Percentiles rank a stretch among this genome's conserved stretches.
phyloP scores from a whole-genome alignment of 1,140 invertebrate species.

The Macrotrachela quadricornifera region DNA sequence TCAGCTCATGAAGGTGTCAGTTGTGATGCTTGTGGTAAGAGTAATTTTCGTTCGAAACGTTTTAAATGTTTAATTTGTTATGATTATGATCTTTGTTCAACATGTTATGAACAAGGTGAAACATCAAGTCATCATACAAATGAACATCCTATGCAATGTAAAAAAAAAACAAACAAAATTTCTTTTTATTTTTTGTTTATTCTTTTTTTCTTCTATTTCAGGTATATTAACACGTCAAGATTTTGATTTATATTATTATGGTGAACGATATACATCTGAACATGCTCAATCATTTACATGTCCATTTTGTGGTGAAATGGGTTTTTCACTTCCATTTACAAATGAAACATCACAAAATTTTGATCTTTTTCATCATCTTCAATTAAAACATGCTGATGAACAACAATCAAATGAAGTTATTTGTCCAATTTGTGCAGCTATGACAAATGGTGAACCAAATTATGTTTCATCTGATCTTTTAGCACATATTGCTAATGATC shows the following conservation, averaged over 20 bases:
- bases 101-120: constrained; percentile 70
- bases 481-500: constrained; percentile 76
- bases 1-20: constrained; percentile 44
- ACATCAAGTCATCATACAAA: constrained; percentile 72
- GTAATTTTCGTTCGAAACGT: constrained; percentile 80
- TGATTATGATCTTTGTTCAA: constrained; percentile 91
- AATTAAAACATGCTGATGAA: constrained; percentile 34
- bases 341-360: constrained; percentile 65
- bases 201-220: not conserved
- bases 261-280: constrained; percentile 60
- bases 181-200: constrained; percentile 37
- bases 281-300: constrained; percentile 85
- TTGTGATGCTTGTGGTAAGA: constrained; percentile 96
- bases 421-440: constrained; percentile 80
- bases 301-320: constrained; percentile 84
- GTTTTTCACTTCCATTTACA: constrained; percentile 42
- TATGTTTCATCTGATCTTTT: constrained; percentile 90
- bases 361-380: constrained; percentile 36
- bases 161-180: constrained; percentile 80
- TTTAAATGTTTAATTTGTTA: constrained; percentile 97
- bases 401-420: constrained; percentile 35
- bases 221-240: not conserved
- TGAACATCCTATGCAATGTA: constrained; percentile 94
- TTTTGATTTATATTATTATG: constrained; percentile 52
- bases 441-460: constrained; percentile 64